phyloP scores from a whole-genome alignment of 37 sponge, comb jelly and placozoan species.

The Hexactinellida sp. region DNA sequence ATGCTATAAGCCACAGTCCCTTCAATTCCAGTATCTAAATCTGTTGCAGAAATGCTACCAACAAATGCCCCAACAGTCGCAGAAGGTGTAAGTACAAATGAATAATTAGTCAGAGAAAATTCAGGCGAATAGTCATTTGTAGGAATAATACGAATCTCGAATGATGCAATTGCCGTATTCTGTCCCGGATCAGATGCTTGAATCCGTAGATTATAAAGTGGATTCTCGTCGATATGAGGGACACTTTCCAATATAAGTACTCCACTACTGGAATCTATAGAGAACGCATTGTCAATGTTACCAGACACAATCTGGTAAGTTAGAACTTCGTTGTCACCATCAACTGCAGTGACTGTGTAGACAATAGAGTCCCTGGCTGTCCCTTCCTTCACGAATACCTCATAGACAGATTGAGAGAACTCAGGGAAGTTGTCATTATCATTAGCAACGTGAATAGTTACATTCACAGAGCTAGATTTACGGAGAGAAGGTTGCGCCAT shows the following conservation, averaged over 20 bases:
- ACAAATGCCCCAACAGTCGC: not conserved
- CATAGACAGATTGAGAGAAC: not conserved
- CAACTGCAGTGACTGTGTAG: not conserved
- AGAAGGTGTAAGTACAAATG: not conserved
- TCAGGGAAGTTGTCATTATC: not conserved
- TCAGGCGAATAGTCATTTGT: not conserved
- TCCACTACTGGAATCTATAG: not conserved
- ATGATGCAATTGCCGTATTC: not conserved
- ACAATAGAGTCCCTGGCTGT: not conserved
- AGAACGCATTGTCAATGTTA: not conserved
- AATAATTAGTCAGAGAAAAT: not conserved
- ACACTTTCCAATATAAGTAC: not conserved
- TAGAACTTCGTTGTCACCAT: not conserved
- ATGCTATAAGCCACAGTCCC: not conserved
- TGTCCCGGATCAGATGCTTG: not conserved
- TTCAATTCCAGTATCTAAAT: not conserved
- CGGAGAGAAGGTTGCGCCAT: not conserved
- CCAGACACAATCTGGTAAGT: not conserved
- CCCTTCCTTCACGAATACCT: not conserved
- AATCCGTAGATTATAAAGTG: not conserved
- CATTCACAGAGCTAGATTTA: not conserved
- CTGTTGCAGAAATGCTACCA: conserved; percentile 1
- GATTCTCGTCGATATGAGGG: not conserved
- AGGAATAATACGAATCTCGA: not conserved
- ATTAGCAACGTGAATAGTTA: not conserved